Evolutionary conservation across 2,888 invertebrate genomes (phyloP).

Genomic region (Eupithecia inturbata): DNA sequence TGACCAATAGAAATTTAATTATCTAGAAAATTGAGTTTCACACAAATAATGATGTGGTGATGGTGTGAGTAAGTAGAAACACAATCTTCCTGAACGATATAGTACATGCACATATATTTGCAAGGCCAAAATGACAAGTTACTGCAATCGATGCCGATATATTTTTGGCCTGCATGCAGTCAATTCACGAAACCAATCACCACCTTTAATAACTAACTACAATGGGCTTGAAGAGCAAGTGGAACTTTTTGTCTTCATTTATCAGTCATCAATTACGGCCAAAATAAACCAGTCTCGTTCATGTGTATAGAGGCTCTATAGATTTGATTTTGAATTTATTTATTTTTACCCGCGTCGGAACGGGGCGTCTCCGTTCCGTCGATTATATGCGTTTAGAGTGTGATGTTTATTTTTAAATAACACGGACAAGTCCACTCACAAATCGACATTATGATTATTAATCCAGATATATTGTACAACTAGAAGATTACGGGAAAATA

Average conservation of each 20-base stretch:
- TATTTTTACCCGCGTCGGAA: background rate
- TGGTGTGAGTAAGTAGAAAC: background rate
- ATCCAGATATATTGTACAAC: background rate
- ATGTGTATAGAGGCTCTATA: background rate
- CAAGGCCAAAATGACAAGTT: background rate
- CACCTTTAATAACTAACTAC: conserved; percentile 5
- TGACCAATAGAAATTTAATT: background rate
- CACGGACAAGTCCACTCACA: background rate
- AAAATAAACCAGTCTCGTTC: background rate
- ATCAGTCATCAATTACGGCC: conserved; percentile 1
- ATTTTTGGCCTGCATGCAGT: conserved; percentile 11
- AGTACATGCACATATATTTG: background rate
- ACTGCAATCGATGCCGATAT: conserved; percentile 9
- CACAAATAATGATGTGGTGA: background rate
- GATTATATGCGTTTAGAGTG: no score
- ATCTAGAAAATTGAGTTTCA: background rate
- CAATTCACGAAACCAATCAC: conserved; percentile 7
- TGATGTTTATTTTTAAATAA: no score
- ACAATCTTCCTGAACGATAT: background rate
- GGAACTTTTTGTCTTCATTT: background rate
- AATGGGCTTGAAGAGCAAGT: background rate
- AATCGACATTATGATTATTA: background rate
- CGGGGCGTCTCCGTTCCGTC: no score
- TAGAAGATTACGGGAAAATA: background rate
- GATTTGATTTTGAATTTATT: background rate